phyloP scores from a whole-genome alignment of 2,888 invertebrate genomes.

The Apamea anceps region DNA sequence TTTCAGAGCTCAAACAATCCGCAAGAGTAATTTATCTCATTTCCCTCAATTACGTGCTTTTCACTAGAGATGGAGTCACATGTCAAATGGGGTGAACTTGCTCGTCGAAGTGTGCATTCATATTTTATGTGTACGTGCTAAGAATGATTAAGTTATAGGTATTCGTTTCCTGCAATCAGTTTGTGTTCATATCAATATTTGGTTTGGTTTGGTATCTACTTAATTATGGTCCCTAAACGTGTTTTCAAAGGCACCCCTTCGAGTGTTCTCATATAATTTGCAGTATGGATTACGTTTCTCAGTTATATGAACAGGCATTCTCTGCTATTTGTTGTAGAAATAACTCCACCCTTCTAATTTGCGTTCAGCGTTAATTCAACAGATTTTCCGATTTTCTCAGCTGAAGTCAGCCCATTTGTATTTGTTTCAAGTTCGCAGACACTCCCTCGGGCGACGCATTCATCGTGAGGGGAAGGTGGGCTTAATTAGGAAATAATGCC shows the following conservation, averaged over 20 bases:
- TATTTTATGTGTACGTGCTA: constrained; percentile 69
- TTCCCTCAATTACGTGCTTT: constrained; percentile 87
- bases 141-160: constrained; percentile 59
- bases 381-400: constrained; percentile 84
- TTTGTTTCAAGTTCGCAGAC: constrained; percentile 81
- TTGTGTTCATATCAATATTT: constrained; percentile 45
- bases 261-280: constrained; percentile 50
- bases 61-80: constrained; percentile 78
- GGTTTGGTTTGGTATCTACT: constrained; percentile 14
- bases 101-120: constrained; percentile 73
- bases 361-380: constrained; percentile 82
- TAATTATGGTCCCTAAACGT: constrained; percentile 40
- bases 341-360: constrained; percentile 77
- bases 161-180: constrained; percentile 39
- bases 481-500: constrained; percentile 90
- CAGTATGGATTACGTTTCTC: constrained; percentile 60
- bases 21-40: constrained; percentile 86
- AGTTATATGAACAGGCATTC: constrained; percentile 60
- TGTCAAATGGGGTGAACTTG: constrained; percentile 82
- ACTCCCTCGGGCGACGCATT: constrained; percentile 81
- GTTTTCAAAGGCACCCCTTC: constrained; percentile 23
- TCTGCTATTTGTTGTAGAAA: constrained; percentile 60
- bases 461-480: constrained; percentile 84
- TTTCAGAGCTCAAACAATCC: constrained; percentile 76
- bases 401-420: constrained; percentile 77